A percentile compares a stretch with the other conserved stretches of the same genome.
These are phyloP conservation scores for Trachemys scripta DNA, from an alignment of 2,113 vertebrate genomes.

Conservation along the genomic window DNA sequence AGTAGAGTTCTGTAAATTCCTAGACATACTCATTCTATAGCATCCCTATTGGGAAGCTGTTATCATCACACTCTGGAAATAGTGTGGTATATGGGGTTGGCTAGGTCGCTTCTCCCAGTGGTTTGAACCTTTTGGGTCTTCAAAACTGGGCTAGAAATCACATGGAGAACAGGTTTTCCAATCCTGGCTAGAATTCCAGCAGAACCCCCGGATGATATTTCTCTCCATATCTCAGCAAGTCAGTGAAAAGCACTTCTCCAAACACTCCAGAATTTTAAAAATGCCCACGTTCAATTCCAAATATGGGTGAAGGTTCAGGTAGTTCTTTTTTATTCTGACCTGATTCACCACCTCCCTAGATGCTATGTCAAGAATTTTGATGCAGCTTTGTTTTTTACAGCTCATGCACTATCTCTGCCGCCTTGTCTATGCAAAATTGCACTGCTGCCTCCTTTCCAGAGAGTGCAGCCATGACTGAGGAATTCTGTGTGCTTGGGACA, in stretches of 20 bases:
- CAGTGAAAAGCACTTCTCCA: neutral
- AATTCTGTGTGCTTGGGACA: neutral
- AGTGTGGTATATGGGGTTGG: neutral
- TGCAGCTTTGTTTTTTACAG: neutral
- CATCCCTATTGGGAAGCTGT: neutral
- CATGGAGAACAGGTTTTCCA: neutral
- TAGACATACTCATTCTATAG: neutral
- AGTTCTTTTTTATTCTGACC: neutral
- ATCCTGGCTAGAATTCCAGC: neutral
- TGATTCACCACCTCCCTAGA: neutral
- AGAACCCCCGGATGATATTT: neutral
- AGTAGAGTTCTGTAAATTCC: neutral
- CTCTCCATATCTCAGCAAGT: neutral
- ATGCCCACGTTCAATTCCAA: neutral
- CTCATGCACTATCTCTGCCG: neutral
- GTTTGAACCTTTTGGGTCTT: neutral
- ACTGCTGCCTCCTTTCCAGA: neutral
- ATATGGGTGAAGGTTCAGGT: neutral
- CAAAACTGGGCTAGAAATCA: neutral
- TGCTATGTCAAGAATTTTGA: neutral
- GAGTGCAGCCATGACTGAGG: neutral
- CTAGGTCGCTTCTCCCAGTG: neutral
- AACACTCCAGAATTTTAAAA: neutral
- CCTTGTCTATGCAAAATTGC: neutral
- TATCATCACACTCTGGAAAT: neutral